Base-by-base conservation (phyloP, 2,888 invertebrate genomes). In the Minunthozetes semirufus region DNA sequence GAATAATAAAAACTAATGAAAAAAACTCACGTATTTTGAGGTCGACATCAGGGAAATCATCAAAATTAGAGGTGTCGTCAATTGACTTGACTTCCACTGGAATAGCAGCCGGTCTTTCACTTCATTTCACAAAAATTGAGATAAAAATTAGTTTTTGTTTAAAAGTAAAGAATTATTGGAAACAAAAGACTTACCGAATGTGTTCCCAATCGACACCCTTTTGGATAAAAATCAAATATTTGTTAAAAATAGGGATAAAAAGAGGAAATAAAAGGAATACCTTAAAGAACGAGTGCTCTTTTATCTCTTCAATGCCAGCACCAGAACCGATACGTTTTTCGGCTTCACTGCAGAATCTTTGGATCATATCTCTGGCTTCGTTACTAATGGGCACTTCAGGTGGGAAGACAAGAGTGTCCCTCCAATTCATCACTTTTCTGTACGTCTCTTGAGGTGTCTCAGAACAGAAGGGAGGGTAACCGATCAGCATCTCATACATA, bases 401-500 rank as follows among this genome's bases (percentile, higher is more conserved):
- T 17, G 99, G 99, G 84, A 99, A 99, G 75, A 94, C 90, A 76
- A 99, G 87, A 1, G 98, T 98, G 82, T 99, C 97, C 79, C 95
- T 88, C 99, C 99, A 99, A 82, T 97, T 97, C 95, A 99, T 97
- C 80, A 99, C 98, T 85, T 95, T 95, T 75, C 88, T 88, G 84
- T 96, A 96, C 25, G 96, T 96, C 85, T 96, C 96, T 83, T 95
- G 95, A 3, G 95, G 94, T 80, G 93, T 97, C 85, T 99, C 98
- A 75, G 98, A 98, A 84, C 99, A 99, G 85, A 99, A 99, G 74
- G 99, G 99, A 78, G 99, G 99, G 84, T 98, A 99, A 27, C 99
- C 89, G 85, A 99, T 99, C 80, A 99, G 87, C 99, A 99, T 99
- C 86, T 99, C 99, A 85, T 98, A 99, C 99, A 99, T 99, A 81